Evolutionary conservation across 2,113 vertebrate species (phyloP).

Genomic region (Corapipo altera): DNA sequence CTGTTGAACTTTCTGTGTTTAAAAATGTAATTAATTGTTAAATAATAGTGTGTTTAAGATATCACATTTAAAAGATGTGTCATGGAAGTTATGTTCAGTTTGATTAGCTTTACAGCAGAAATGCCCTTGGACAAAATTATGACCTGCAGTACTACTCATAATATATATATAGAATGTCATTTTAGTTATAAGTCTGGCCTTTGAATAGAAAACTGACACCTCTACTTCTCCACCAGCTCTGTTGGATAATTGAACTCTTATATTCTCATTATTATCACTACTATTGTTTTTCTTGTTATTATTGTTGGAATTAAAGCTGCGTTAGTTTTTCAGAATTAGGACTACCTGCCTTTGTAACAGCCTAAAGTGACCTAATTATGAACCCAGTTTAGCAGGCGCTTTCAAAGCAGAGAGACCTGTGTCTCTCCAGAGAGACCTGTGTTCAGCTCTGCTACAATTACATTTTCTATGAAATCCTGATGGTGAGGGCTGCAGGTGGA

Average conservation of each 20-base stretch:
- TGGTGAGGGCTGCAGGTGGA: not conserved
- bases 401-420: rapidly evolving
- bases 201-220: not conserved
- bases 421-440: rapidly evolving
- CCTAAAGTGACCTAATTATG: not conserved
- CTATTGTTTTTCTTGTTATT: not conserved
- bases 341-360: not conserved
- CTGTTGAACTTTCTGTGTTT: not conserved
- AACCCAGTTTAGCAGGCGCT: not conserved
- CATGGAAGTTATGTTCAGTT: not conserved
- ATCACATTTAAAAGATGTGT: not conserved
- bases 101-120: not conserved
- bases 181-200: not conserved
- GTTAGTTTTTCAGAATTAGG: not conserved
- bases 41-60: not conserved
- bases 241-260: not conserved
- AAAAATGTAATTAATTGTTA: not conserved
- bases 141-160: rapidly evolving
- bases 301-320: not conserved
- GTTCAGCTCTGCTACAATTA: not conserved
- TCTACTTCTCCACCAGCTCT: not conserved
- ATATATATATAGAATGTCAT: not conserved
- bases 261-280: not conserved
- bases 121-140: not conserved
- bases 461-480: not conserved